Conservation (phyloP, 2,888 invertebrate species). For the Ectemnius cavifrons region DNA sequence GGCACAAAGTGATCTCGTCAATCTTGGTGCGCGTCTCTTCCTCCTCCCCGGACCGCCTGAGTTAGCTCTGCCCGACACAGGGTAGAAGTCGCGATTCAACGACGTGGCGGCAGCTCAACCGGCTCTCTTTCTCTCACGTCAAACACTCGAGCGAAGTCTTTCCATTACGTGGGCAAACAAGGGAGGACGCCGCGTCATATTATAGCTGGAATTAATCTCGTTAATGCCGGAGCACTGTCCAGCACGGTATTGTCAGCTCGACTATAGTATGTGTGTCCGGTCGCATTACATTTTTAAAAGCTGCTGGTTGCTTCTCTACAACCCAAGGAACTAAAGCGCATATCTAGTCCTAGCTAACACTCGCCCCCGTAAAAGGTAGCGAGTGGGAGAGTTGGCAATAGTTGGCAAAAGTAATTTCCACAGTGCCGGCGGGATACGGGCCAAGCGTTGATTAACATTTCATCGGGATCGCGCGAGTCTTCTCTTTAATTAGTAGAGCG, state of each 20-base stretch:
- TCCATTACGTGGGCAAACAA: background rate
- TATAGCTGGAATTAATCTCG: constrained; percentile 2
- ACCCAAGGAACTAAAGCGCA: background rate
- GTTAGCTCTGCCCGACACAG: background rate
- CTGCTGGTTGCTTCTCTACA: background rate
- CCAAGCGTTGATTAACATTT: constrained; percentile 8
- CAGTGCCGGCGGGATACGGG: background rate
- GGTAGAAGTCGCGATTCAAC: constrained; percentile 3
- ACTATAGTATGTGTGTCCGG: background rate
- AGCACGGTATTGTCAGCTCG: background rate
- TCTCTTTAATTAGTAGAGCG: constrained; percentile 2
- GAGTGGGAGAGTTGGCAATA: background rate
- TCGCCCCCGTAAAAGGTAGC: background rate
- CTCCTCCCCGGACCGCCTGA: no score
- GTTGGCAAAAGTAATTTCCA: constrained; percentile 4
- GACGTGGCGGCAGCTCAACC: background rate
- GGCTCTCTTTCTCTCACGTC: background rate
- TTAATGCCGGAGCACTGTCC: background rate
- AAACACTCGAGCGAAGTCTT: background rate
- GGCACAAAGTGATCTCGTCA: constrained; percentile 5
- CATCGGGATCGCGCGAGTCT: constrained; percentile 3
- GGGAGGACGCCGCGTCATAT: background rate
- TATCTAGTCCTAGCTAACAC: background rate
- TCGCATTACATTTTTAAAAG: constrained; percentile 4
- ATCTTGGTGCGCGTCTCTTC: constrained; percentile 7